Conservation (phyloP, 2,797 vertebrate genomes). For the Catamblyrhynchus diadema region DNA sequence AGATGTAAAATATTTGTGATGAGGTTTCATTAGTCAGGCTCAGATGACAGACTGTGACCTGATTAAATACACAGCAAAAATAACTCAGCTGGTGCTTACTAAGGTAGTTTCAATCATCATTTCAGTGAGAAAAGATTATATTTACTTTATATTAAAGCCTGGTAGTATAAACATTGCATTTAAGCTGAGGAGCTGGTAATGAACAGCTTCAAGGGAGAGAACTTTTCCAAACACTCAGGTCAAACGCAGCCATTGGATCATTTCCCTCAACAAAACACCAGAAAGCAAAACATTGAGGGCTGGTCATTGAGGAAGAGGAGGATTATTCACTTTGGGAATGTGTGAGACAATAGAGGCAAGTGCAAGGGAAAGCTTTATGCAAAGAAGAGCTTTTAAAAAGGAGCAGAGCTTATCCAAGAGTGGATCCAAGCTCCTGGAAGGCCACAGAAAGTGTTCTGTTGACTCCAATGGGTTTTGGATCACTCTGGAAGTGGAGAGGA, state of each 20-base stretch:
- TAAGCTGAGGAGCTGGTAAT: neutral
- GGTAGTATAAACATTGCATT: neutral
- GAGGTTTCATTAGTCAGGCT: slow-evolving; percentile 14
- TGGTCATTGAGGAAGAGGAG: neutral
- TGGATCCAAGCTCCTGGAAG: neutral
- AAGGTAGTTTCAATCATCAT: neutral
- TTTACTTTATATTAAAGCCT: neutral
- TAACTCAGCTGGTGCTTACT: neutral
- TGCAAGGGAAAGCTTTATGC: neutral
- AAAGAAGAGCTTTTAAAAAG: neutral
- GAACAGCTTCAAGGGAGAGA: neutral
- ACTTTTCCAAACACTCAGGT: neutral
- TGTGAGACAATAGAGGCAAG: neutral
- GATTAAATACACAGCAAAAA: neutral
- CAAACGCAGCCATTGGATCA: neutral
- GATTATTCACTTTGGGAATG: neutral
- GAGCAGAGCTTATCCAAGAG: neutral
- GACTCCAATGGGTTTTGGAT: neutral
- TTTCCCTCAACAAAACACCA: neutral
- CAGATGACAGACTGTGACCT: neutral
- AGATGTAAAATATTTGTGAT: neutral
- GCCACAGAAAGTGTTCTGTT: neutral
- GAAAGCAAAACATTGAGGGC: neutral
- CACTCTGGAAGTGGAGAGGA: neutral
- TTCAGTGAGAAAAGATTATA: neutral